Evolutionary conservation across 23 tunicate species (phyloP).

Genomic region (Ascidia mentula): DNA sequence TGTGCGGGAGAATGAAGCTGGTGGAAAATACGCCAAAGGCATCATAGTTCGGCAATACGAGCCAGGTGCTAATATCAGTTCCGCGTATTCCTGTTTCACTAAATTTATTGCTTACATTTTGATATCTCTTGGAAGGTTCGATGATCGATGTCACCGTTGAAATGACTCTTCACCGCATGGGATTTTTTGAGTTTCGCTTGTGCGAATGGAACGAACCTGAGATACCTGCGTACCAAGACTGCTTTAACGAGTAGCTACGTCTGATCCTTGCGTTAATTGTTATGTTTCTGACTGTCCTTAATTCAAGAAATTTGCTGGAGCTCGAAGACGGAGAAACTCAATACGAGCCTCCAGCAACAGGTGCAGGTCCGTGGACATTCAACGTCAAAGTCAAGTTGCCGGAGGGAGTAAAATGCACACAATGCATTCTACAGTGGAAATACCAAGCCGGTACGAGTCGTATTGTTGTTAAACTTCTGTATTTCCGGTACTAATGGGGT

Average conservation of each 20-base stretch:
- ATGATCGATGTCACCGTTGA: constrained; percentile 39
- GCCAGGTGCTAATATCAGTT: too few species aligned
- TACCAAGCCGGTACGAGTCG: constrained; percentile 70
- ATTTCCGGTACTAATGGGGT: too few species aligned
- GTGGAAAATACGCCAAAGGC: constrained; percentile 70
- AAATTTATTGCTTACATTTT: too few species aligned
- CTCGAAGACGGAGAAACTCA: constrained; percentile 26
- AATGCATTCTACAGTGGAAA: constrained; percentile 80
- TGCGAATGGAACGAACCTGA: constrained; percentile 59
- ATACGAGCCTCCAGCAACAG: constrained; percentile 16
- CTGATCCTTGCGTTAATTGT: too few species aligned
- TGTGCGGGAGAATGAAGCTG: constrained; percentile 64
- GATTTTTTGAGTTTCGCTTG: constrained; percentile 69
- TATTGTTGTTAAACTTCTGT: too few species aligned
- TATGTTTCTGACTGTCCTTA: too few species aligned
- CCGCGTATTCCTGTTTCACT: too few species aligned
- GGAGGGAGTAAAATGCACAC: constrained; percentile 38
- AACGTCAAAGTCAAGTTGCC: constrained; percentile 36
- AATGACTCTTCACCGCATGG: constrained; percentile 74
- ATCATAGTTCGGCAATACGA: constrained; percentile 53
- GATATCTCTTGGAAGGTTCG: too few species aligned
- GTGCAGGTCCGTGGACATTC: constrained; percentile 13
- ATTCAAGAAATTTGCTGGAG: constrained; percentile 23
- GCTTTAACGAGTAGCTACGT: constrained; percentile 9
- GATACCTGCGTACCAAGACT: constrained; percentile 41